Evolutionary conservation across 1,140 invertebrate species (phyloP), one percentile per base, ranked within the genome.

Genomic region (Procambarus virginalis): DNA sequence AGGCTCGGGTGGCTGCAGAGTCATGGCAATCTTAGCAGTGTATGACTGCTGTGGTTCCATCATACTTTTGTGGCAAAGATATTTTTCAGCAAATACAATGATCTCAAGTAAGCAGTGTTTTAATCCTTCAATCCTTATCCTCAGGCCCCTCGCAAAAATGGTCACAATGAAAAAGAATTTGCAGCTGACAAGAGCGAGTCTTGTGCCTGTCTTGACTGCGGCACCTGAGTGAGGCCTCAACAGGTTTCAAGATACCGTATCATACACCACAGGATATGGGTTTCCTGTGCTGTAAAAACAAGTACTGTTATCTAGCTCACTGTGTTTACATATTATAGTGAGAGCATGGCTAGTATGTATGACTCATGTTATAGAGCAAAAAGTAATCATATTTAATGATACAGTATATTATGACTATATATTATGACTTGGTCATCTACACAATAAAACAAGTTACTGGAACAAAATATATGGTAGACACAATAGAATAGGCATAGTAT

Each of bases 21-120:
- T 84, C 82, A 84, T 84, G n/a, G 22, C 68, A 49, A 84, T 34
- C 48, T 48, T 84, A n/a, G 58, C 82, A 49, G 82, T 84, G 68
- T 75, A 84, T 20, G 48, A 46, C 48, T 73, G 45, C 4, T 75
- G 22, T 73, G 82, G 82, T 84, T 84, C 82, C 68, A 84, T 70
- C 64, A 84, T 84, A 45, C 12, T 68, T 20, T 17, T 22, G 4
- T 45, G 20, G 14, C 22, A 70, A 84, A 73, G 2, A 8, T 22
- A 73, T 73, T 73, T 73, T 34, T 10, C 68, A 34, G 0, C 34
- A 8, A 2, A 6, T 73, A 73, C 34, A 34, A 34, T 34, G 34
- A 34, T 34, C 22, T 73, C 34, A 73, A 34, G 20, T 34, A 73
- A 73, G 2, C n/a, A 1, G 34, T 64, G 14, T 12, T 5, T 17